Evolutionary conservation across 37 sponge, comb jelly and placozoan genomes (phyloP), one percentile per base, ranked within the genome.

Genomic region (Beroe ovata): DNA sequence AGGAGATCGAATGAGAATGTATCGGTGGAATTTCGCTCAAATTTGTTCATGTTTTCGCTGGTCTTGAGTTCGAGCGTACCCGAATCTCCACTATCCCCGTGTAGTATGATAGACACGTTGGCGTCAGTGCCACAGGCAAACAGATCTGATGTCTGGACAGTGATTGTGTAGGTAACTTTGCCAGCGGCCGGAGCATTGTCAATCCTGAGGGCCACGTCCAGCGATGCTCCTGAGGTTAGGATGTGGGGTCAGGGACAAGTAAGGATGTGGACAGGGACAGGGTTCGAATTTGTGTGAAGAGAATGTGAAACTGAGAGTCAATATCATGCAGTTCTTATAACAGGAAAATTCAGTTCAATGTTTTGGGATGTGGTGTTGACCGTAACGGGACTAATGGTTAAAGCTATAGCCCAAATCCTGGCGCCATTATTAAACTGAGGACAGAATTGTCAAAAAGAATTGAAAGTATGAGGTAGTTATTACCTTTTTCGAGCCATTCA

Each of bases 41-140:
- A 89, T 21, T 89, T 89, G 47, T 89, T 89, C 58, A 35, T 77
- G 28, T 77, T 39, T 20, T 29, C 34, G 54, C 84, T 77, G 62
- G 89, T 91, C 59, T 90, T 91, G 58, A 93, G 38, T 0, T 26
- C 39, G 22, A 93, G 84, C 22, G 58, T 59, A 0, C 62, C 63
- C 6, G 93, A 93, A 36, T 64, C 40, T 16, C 59, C 89, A 2
- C 77, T 64, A 37, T 93, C 91, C 14, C 93, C 93, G 39, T 89
- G 33, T 0, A 93, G 63, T 0, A 90, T 64, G 28, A 91, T 58
- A 23, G 71, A 89, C 60, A 93, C 91, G 40, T 77, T 81, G 47
- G 90, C 81, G 29, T 36, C 29, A 0, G 91, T 91, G 1, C 93
- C 91, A 71, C 84, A 77, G 4, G 84, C 84, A 40, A 77, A 77